Conservation (phyloP, 2,113 vertebrate species). For the Labeo catla region DNA sequence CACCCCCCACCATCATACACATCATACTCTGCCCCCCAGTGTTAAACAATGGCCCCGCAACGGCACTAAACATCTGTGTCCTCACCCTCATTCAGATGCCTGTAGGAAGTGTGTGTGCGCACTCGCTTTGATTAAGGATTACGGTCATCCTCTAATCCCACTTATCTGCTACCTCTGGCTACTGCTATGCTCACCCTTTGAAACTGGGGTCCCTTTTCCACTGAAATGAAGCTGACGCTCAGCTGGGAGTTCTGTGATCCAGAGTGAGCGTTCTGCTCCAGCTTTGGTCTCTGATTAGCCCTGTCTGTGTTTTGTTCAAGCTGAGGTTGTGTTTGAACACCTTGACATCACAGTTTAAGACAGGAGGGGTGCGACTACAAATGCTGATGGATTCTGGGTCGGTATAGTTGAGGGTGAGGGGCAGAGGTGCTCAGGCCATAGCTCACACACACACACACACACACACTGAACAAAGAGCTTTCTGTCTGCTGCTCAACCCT, state of each 20-base stretch:
- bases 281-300: not conserved
- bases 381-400: not conserved
- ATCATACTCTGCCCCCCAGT: conserved; percentile 23
- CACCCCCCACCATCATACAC: not conserved
- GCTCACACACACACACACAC: conserved; percentile 21
- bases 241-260: not conserved
- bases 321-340: not conserved
- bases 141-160: conserved; percentile 71
- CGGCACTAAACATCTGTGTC: conserved; percentile 73
- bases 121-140: conserved; percentile 79
- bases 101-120: conserved; percentile 58
- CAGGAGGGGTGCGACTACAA: not conserved
- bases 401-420: not conserved
- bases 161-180: conserved; percentile 73
- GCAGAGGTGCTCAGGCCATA: not conserved
- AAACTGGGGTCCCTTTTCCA: not conserved
- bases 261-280: not conserved
- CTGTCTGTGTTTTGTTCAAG: not conserved
- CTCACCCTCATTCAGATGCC: conserved; percentile 42
- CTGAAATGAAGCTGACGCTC: not conserved
- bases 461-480: conserved; percentile 51
- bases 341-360: conserved; percentile 30
- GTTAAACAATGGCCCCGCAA: conserved; percentile 69
- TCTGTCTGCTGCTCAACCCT: conserved; percentile 47
- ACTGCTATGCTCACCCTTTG: conserved; percentile 57